Base-by-base conservation (phyloP, 2,888 invertebrate species). In the Oegoconia quadripuncta region DNA sequence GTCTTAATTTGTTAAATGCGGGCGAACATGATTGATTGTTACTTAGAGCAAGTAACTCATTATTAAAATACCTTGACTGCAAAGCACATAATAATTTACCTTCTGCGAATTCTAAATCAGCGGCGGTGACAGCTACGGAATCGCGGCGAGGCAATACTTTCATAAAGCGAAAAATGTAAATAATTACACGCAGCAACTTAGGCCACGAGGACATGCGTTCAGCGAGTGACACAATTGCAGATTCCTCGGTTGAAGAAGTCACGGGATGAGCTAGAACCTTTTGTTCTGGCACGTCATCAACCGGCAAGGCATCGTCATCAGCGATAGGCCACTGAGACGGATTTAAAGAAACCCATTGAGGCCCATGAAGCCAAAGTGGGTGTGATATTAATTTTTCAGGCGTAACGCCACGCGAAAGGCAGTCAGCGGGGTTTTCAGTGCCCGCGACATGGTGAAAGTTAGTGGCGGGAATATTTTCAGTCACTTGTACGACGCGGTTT, bases 341-440 rank as follows among this genome's bases (percentile, higher is more conserved):
- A 2, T 16, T 16, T 0, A 15, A 9, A 1, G 2, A 2, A 2
- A 37, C 2, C 43, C 43, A 51, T 3, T 23, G 8, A 12, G 46
- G 39, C 3, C 41, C 41, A 4, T 20, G 1, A 7, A 15, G 27
- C 40, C 42, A 42, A 2, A 40, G 7, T 2, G 39, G 33, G 12
- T 44, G 39, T 1, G 31, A 3, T 1, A 42, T 7, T 3, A 46
- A 7, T 26, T 44, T 8, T 0, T 20, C 12, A 2, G 46, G 46
- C 2, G 27, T 7, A 3, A 47, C 1, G 1, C 46, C 46, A 1
- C 46, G 27, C 0, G 47, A 47, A 0, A 42, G 5, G 9, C 45
- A 48, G 25, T 48, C 46, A 18, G 28, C 34, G 2, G 50, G 47
- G 22, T 50, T 50, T 9, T 43, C 37, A 0, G 2, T n/a, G 1